A percentile compares a stretch with the other conserved stretches of the same genome.
phyloP scores from a whole-genome alignment of 2,797 vertebrate species.

The Channa striata region DNA sequence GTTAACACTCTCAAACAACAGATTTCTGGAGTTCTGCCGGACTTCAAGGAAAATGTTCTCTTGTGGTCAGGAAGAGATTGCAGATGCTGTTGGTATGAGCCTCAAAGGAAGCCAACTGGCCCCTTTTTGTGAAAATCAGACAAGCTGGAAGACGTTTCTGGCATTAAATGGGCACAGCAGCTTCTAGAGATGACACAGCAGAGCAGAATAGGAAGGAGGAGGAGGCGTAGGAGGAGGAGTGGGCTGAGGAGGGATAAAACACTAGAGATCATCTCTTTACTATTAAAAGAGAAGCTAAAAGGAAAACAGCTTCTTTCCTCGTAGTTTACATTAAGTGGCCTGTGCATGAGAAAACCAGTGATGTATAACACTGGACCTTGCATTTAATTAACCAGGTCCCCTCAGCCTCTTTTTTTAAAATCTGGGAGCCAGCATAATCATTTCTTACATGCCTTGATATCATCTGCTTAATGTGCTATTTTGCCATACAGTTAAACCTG shows the following conservation, averaged over 20 bases:
- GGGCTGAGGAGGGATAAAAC: slow-evolving; percentile 38
- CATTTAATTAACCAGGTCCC: slow-evolving; percentile 84
- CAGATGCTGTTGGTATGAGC: slow-evolving; percentile 43
- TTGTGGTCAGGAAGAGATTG: slow-evolving; percentile 31
- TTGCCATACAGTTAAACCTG: slow-evolving; percentile 87
- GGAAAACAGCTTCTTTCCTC: slow-evolving; percentile 46
- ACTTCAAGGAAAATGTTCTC: slow-evolving; percentile 15
- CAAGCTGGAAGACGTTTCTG: slow-evolving; percentile 47
- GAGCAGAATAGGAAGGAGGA: slow-evolving; percentile 27
- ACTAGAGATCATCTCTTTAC: slow-evolving; percentile 65
- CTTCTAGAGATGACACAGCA: slow-evolving; percentile 51
- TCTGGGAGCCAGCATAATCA: slow-evolving; percentile 82
- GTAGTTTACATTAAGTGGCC: slow-evolving; percentile 77
- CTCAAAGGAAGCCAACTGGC: slow-evolving; percentile 44
- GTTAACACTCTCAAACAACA: slow-evolving; percentile 25
- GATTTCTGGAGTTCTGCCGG: slow-evolving; percentile 34
- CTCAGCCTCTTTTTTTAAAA: slow-evolving; percentile 51
- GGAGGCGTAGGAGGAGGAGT: slow-evolving; percentile 13
- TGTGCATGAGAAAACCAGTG: slow-evolving; percentile 68
- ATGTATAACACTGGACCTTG: slow-evolving; percentile 79
- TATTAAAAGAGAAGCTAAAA: slow-evolving; percentile 60
- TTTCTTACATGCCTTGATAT: slow-evolving; percentile 83
- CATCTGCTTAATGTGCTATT: slow-evolving; percentile 88
- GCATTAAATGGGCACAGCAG: slow-evolving; percentile 59
- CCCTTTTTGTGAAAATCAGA: slow-evolving; percentile 46